phyloP scores from a whole-genome alignment of 2,113 vertebrate species.

The Pomatorhinus ruficollis region DNA sequence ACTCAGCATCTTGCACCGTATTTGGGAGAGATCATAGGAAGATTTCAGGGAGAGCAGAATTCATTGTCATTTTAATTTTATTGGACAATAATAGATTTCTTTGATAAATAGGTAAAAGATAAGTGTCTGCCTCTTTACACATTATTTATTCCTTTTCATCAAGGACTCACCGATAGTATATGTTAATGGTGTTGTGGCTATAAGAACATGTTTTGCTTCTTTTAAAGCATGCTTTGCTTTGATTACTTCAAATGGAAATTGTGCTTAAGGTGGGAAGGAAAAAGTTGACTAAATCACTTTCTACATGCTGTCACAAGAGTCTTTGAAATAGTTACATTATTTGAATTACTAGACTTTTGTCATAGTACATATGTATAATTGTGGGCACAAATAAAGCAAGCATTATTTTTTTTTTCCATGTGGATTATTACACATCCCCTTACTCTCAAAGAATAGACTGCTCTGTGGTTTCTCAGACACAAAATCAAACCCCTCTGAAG shows the following conservation, averaged over 20 bases:
- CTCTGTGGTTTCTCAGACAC: neutral
- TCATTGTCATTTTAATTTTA: neutral
- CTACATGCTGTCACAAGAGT: neutral
- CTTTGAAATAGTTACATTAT: neutral
- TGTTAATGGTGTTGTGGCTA: neutral
- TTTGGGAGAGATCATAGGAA: neutral
- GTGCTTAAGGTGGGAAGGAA: neutral
- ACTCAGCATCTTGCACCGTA: neutral
- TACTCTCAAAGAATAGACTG: neutral
- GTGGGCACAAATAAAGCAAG: neutral
- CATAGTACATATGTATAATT: neutral
- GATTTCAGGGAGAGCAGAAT: neutral
- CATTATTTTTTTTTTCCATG: neutral
- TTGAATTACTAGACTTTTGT: neutral
- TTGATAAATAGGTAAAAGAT: neutral
- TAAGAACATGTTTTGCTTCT: neutral
- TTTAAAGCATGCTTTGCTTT: neutral
- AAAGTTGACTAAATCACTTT: neutral
- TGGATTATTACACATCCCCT: accelerated
- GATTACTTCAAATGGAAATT: neutral
- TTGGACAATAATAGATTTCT: neutral
- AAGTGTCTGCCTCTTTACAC: neutral
- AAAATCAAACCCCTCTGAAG: neutral
- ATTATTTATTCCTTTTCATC: neutral
- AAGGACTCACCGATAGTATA: neutral